Percentiles rank a stretch among this genome's conserved stretches.
phyloP scores from a whole-genome alignment of 2,113 vertebrate species.

The Scolopax mira region DNA sequence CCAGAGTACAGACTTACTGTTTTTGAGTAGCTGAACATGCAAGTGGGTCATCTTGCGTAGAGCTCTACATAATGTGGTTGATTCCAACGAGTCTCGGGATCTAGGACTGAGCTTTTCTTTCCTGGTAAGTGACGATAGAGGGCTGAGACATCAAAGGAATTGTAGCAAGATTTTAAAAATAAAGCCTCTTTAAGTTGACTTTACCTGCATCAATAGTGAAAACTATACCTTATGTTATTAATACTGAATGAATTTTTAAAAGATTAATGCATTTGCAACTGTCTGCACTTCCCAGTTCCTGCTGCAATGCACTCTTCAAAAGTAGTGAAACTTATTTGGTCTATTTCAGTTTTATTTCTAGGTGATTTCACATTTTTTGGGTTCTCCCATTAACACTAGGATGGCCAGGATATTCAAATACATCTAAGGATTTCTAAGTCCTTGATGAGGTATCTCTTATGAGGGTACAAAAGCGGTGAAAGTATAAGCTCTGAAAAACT shows the following conservation, averaged over 20 bases:
- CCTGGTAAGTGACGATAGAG: not conserved
- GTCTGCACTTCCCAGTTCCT: not conserved
- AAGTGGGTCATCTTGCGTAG: not conserved
- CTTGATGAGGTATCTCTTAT: not conserved
- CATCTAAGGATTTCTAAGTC: not conserved
- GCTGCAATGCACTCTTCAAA: not conserved
- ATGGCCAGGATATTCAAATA: not conserved
- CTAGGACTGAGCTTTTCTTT: not conserved
- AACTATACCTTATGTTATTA: not conserved
- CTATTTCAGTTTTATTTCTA: not conserved
- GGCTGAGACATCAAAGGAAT: not conserved
- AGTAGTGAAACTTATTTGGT: not conserved
- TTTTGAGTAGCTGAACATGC: not conserved
- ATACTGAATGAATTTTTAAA: not conserved
- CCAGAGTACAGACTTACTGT: not conserved
- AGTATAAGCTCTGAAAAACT: not conserved
- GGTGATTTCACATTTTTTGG: not conserved
- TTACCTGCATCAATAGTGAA: not conserved
- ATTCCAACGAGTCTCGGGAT: not conserved
- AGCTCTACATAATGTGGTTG: not conserved
- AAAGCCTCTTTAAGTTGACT: not conserved
- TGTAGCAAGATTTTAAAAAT: not conserved
- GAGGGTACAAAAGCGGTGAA: not conserved
- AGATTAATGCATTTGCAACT: not conserved
- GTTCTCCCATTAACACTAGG: not conserved